These are phyloP conservation scores for Lagocephalus sceleratus DNA, from an alignment of 2,797 vertebrate genomes.

Conservation along the genomic window DNA sequence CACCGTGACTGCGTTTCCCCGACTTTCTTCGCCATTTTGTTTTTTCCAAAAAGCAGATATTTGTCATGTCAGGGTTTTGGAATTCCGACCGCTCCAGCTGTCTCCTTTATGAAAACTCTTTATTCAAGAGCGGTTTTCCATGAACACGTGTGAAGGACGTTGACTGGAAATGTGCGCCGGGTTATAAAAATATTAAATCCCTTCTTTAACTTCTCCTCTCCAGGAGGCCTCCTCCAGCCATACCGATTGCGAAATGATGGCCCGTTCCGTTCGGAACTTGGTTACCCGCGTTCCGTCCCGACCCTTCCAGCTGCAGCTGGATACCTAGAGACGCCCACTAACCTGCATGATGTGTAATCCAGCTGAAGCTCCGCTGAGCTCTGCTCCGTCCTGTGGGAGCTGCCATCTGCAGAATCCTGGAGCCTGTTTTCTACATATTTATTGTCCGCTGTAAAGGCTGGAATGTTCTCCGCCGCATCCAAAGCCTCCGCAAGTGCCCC, in stretches of 20 bases:
- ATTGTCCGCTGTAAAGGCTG: conserved; percentile 44
- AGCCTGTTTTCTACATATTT: conserved; percentile 63
- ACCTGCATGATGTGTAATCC: conserved; percentile 57
- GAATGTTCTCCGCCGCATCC: conserved; percentile 47
- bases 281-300: conserved; percentile 41
- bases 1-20: too few species aligned
- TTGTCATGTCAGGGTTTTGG: too few species aligned
- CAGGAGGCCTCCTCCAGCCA: conserved; percentile 74
- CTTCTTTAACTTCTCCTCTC: conserved; percentile 30
- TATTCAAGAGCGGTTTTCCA: too few species aligned
- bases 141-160: background rate
- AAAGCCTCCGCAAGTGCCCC: conserved; percentile 32
- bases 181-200: background rate
- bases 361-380: conserved; percentile 45
- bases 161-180: background rate
- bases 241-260: conserved; percentile 57
- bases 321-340: conserved; percentile 32
- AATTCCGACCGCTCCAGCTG: too few species aligned
- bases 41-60: too few species aligned
- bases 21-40: too few species aligned
- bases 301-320: conserved; percentile 31
- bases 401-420: conserved; percentile 52
- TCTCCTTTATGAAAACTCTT: too few species aligned
- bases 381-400: conserved; percentile 39
- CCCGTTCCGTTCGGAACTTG: conserved; percentile 23